Conservation (phyloP, 1,140 invertebrate genomes). For the Tetramorium parvispinum region DNA sequence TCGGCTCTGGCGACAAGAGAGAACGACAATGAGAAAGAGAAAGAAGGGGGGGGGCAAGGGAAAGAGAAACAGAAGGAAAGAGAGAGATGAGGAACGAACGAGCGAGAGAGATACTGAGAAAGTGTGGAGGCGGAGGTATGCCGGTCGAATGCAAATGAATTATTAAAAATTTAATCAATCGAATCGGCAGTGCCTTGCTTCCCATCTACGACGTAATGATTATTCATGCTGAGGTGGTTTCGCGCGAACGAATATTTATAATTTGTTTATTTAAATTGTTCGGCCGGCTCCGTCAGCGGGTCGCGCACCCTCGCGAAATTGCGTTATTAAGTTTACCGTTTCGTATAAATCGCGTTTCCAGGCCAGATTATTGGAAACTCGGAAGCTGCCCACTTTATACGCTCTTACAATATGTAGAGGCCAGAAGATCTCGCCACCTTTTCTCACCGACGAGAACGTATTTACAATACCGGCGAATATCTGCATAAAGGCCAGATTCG, state of each 20-base stretch:
- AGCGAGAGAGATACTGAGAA: conserved; percentile 41
- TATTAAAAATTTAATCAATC: conserved; percentile 86
- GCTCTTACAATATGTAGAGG: conserved; percentile 46
- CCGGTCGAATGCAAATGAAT: conserved; percentile 85
- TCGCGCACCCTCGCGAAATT: conserved; percentile 80
- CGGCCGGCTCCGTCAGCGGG: conserved; percentile 71
- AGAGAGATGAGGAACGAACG: conserved; percentile 32
- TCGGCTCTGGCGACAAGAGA: conserved; percentile 45
- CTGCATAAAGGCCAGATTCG: conserved; percentile 38
- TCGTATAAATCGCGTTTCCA: conserved; percentile 81
- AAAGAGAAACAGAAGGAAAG: conserved; percentile 18
- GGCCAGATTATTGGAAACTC: conserved; percentile 73
- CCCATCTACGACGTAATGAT: conserved; percentile 83
- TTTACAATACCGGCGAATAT: conserved; percentile 21
- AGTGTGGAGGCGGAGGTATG: conserved; percentile 70
- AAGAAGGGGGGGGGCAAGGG: neutral
- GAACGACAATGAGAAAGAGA: neutral
- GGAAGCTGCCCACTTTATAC: conserved; percentile 58
- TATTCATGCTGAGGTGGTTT: conserved; percentile 85
- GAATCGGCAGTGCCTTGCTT: conserved; percentile 82
- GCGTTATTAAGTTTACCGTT: conserved; percentile 84
- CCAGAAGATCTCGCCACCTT: conserved; percentile 34
- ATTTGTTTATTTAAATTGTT: conserved; percentile 86
- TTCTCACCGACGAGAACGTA: conserved; percentile 39
- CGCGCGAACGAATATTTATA: conserved; percentile 84